These are phyloP conservation scores for Trissonchulus latispiculum DNA, from an alignment of 2,888 invertebrate species.

Conservation along the genomic window DNA sequence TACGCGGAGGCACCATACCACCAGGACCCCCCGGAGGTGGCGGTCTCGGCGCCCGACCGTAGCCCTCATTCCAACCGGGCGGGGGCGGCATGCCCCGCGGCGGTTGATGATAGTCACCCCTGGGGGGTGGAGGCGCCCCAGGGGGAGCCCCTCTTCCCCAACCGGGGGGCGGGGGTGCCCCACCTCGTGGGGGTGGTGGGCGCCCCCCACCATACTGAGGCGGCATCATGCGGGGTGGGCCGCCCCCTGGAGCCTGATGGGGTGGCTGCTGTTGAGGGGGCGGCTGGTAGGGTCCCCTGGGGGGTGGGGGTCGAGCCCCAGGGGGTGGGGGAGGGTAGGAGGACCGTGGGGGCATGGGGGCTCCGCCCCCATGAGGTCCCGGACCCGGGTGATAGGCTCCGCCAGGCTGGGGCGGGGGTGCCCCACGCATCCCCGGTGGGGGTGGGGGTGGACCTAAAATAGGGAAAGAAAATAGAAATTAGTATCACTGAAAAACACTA, in stretches of 20 bases:
- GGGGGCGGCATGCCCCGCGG: conserved; percentile 19
- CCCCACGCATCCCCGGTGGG: not conserved
- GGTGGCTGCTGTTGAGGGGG: conserved; percentile 18
- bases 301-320: conserved; percentile 13
- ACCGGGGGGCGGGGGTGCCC: not conserved
- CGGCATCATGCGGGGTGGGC: not conserved
- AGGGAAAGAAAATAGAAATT: no score
- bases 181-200: not conserved
- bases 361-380: not conserved
- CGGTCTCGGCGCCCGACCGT: conserved; percentile 2
- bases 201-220: no score
- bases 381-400: no score
- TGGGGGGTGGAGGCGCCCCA: conserved; percentile 21
- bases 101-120: not conserved
- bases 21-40: conserved; percentile 18
- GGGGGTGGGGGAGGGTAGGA: conserved; percentile 16
- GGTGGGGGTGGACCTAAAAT: not conserved
- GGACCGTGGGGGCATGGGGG: not conserved
- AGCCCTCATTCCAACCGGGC: conserved; percentile 6
- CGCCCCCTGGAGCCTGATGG: not conserved
- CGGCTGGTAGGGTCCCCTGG: not conserved
- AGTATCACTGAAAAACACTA: no score
- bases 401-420: no score
- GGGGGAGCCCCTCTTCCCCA: not conserved
- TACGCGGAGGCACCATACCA: no score